Evolutionary conservation across 2,888 invertebrate genomes (phyloP), one percentile per base, ranked within the genome.

Genomic region (Drosophila putrida): DNA sequence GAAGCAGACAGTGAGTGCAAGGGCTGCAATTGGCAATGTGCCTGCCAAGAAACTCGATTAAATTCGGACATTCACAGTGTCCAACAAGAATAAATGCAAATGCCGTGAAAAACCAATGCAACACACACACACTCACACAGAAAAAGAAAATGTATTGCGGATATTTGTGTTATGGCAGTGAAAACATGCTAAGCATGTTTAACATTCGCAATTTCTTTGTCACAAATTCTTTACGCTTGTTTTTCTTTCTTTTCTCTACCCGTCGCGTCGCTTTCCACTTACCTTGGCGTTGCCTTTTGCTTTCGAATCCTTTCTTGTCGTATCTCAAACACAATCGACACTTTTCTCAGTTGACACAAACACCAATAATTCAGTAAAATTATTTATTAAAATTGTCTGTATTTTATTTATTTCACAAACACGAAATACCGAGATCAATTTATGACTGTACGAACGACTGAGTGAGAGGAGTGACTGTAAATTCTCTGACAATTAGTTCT

Each of bases 221-320:
- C 62, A 70, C 71, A 65, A 70, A 62, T 58, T 79, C 58, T 58
- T 57, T 64, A 31, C 35, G 36, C 13, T 65, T 50, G 57, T 58
- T 69, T 58, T 74, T 59, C 10, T 55, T 58, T 47, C 47, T 59
- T 65, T 75, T 69, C 70, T 75, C 64, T 76, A 62, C 35, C 51
- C 55, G 51, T 69, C 58, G 80, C 80, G 80, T 70, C 71, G 76
- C 53, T 79, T 75, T 65, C n/a, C n/a, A 79, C 76, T 76, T 76
- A 76, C 76, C 80, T 65, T 36, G 49, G 43, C 57, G 46, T 33
- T 54, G 47, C 58, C 44, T 53, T 33, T 50, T 63, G 4, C 35
- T 35, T 15, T 9, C 6, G 8, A 25, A 13, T 44, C 28, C 50
- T 55, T 1, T 46, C 20, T 38, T 54, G 35, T 36, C 9, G 47